A percentile compares a stretch with the other conserved stretches of the same genome.
These are phyloP conservation scores for Oryzias curvinotus DNA, from an alignment of 2,113 vertebrate genomes.

Conservation along the genomic window DNA sequence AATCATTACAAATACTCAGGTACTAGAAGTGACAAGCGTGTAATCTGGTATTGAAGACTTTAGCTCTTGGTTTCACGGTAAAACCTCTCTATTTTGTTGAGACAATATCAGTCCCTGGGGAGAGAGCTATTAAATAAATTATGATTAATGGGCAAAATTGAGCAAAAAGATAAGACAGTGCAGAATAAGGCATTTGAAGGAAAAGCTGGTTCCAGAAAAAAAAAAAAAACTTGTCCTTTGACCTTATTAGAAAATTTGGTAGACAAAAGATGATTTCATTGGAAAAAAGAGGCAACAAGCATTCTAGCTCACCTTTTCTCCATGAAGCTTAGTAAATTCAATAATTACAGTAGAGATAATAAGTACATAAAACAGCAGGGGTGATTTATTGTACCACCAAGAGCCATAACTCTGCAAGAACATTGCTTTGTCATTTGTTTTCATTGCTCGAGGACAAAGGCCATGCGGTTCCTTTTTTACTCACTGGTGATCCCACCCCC, in stretches of 20 bases:
- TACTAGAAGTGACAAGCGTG: no score
- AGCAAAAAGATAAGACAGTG: no score
- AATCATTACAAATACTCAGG: no score
- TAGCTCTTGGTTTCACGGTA: no score
- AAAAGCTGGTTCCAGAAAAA: background rate
- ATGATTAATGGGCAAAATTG: no score
- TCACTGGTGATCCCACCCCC: background rate
- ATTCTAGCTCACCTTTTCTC: constrained; percentile 1
- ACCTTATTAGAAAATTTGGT: background rate
- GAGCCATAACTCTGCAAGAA: constrained; percentile 1
- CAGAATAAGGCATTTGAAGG: no score
- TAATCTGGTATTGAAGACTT: no score
- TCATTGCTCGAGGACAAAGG: constrained; percentile 21
- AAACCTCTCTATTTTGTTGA: no score
- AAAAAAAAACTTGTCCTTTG: background rate
- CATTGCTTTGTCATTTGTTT: constrained; percentile 32
- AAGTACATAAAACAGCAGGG: background rate
- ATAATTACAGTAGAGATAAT: constrained; percentile 14
- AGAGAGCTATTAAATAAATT: no score
- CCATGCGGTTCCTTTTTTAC: background rate
- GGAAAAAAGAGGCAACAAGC: background rate
- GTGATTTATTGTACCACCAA: constrained; percentile 23
- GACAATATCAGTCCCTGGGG: no score
- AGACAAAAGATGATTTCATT: background rate
- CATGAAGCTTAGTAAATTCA: background rate